Evolutionary conservation across 2,888 invertebrate genomes (phyloP).

Genomic region (Argynnis bischoffii): DNA sequence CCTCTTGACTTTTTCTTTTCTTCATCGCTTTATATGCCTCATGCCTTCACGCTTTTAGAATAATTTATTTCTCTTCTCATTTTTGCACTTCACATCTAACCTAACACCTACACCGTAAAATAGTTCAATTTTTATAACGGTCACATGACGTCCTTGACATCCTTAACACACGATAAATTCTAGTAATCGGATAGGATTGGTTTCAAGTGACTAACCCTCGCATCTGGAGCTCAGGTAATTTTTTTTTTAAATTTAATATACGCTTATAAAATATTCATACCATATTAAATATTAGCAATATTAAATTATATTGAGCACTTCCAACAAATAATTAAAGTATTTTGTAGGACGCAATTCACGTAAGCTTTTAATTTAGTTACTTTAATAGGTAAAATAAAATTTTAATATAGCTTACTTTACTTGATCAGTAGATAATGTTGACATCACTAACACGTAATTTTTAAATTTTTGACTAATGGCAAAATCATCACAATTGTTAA

Average conservation of each 20-base stretch:
- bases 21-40: constrained; percentile 32
- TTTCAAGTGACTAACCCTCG: constrained; percentile 53
- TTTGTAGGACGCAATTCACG: constrained; percentile 41
- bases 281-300: constrained; percentile 34
- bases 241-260: constrained; percentile 50
- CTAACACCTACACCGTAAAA: constrained; percentile 29
- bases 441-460: constrained; percentile 50
- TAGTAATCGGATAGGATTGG: constrained; percentile 38
- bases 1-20: constrained; percentile 41
- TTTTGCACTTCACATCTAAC: constrained; percentile 28
- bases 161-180: constrained; percentile 23
- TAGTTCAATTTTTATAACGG: constrained; percentile 14
- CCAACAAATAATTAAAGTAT: constrained; percentile 26
- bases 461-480: constrained; percentile 76
- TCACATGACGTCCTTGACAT: constrained; percentile 11
- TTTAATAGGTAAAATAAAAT: constrained; percentile 32
- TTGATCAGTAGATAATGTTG: constrained; percentile 41
- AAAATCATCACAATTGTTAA: constrained; percentile 81
- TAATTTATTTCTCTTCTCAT: constrained; percentile 20
- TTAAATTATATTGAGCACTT: constrained; percentile 40
- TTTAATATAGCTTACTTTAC: constrained; percentile 34
- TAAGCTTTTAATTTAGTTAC: constrained; percentile 43
- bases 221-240: constrained; percentile 71
- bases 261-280: constrained; percentile 46
- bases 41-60: constrained; percentile 15